Evolutionary conservation across 2,797 vertebrate genomes (phyloP), one percentile per base, ranked within the genome.

Genomic region (Silurus lanzhouensis): DNA sequence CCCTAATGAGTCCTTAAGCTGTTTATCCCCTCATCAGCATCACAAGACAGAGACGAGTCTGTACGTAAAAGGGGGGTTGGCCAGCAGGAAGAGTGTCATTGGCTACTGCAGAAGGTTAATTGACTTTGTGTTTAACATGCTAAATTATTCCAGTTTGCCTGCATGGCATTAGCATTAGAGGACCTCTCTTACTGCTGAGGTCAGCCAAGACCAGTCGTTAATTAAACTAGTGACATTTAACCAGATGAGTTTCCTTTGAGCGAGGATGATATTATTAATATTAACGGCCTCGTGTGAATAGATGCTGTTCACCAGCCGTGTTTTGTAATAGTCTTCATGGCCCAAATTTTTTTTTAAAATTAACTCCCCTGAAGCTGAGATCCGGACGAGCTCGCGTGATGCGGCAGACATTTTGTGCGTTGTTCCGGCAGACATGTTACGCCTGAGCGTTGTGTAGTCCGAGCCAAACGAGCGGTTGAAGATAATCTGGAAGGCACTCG

Each of bases 151-250:
- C 89, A 83, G 84, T 89, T 82, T 90, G 91, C 86, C 91, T 90
- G 87, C 89, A 94, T 95, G 93, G 93, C 89, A 91, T 94, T 95
- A 94, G 94, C 93, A 93, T 94, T 95, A 93, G 94, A 90, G 92
- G 93, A 90, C 91, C 92, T 68, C 94, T 94, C 95, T 93, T 76
- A 77, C 94, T 93, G 92, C 91, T 89, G 93, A 89, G 89, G 88
- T 88, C 88, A 91, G 84, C 82, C 86, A 85, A 93, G 94, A 94
- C 94, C 94, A 93, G 94, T 95, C 94, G 95, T 96, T 95, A 95
- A 96, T 96, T 96, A 96, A 95, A 95, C 94, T 93, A 94, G 93
- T 95, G 95, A 96, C 95, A 95, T 95, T 95, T 95, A 95, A 94
- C 93, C 94, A 95, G 95, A 95, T 95, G 95, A 95, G 94, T 95